A percentile compares a stretch with the other conserved stretches of the same genome.
phyloP scores from a whole-genome alignment of 2,113 vertebrate genomes.

The pig (Sus scrofa) region DNA sequence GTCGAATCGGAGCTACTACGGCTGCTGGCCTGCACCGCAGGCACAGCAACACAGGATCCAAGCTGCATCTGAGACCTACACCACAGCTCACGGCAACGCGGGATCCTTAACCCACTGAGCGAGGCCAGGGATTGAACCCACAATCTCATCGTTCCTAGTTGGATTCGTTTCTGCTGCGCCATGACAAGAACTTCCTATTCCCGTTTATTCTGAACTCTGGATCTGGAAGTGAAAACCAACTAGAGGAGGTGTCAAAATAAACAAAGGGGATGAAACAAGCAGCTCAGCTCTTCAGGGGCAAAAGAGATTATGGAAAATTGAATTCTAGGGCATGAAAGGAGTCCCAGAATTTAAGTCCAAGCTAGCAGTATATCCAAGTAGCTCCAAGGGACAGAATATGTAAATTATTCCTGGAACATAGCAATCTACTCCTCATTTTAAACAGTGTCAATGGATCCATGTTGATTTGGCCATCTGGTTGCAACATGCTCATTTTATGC shows the following conservation, averaged over 20 bases:
- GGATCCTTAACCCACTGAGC: too few species aligned
- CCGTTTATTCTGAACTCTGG: not conserved
- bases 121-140: too few species aligned
- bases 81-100: too few species aligned
- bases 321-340: not conserved
- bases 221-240: not conserved
- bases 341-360: not conserved
- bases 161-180: too few species aligned
- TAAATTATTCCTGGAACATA: not conserved
- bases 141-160: too few species aligned
- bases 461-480: not conserved
- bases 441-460: not conserved
- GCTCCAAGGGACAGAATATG: not conserved
- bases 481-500: not conserved
- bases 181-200: too few species aligned
- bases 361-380: not conserved
- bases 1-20: too few species aligned
- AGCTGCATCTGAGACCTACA: too few species aligned
- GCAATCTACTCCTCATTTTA: conserved; percentile 1
- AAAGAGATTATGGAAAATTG: not conserved
- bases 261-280: not conserved
- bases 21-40: too few species aligned
- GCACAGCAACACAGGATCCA: too few species aligned
- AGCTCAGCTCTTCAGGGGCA: not conserved
- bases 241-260: not conserved